Conservation (phyloP, 2,113 vertebrate species). For the Colistium nudipinnis region DNA sequence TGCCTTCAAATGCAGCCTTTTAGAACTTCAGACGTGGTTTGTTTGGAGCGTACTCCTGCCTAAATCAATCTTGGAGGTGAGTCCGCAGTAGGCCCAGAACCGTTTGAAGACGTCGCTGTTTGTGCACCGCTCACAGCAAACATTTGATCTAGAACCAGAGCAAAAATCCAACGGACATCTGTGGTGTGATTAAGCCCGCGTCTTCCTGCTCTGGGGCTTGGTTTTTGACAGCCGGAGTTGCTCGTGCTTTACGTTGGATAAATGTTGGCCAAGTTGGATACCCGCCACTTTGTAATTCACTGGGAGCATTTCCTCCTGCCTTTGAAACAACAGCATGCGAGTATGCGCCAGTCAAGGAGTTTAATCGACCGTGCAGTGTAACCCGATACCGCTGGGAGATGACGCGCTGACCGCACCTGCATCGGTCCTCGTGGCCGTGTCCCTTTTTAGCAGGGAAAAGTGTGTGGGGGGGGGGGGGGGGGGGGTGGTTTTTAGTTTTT, state of each 20-base stretch:
- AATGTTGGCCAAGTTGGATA: neutral
- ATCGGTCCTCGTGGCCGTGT: constrained; percentile 2
- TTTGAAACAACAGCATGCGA: neutral
- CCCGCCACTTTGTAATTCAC: neutral
- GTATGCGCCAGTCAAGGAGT: neutral
- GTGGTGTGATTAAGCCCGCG: neutral
- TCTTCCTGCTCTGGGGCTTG: neutral
- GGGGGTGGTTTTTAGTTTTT: too few species aligned
- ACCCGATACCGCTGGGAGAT: constrained; percentile 5
- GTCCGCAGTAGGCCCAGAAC: neutral
- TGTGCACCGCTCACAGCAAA: neutral
- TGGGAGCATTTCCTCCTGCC: neutral
- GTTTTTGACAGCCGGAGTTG: neutral
- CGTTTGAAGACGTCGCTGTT: neutral
- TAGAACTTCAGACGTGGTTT: neutral
- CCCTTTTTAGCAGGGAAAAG: constrained; percentile 23
- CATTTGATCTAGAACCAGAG: neutral
- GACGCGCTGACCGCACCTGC: constrained; percentile 26
- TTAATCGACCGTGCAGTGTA: neutral
- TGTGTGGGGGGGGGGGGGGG: too few species aligned
- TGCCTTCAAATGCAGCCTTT: neutral
- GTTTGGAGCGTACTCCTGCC: neutral
- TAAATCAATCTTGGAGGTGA: neutral
- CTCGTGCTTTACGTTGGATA: too few species aligned
- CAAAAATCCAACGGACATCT: neutral